These are phyloP conservation scores for Urosaurus nigricauda DNA, from an alignment of 2,797 vertebrate species.

Conservation along the genomic window DNA sequence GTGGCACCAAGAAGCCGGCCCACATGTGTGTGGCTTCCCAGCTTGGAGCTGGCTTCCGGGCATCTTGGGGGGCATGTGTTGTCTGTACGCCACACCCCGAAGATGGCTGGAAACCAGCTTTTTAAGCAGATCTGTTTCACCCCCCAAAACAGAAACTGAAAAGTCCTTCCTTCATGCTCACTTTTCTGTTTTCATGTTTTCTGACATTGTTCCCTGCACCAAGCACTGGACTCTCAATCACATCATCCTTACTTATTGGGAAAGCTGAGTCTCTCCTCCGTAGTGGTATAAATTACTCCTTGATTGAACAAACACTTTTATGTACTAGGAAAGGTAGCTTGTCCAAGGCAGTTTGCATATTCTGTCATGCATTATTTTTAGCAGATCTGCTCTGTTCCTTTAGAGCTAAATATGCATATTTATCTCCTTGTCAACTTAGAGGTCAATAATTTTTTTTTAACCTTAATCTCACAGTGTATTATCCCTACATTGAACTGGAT, in stretches of 20 bases:
- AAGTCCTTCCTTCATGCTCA: not conserved
- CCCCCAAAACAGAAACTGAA: not conserved
- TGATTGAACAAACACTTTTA: not conserved
- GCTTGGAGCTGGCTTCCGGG: too few relatives aligned
- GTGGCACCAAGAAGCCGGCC: too few relatives aligned
- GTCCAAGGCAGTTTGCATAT: not conserved
- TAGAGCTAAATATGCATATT: not conserved
- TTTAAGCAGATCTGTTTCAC: too few relatives aligned
- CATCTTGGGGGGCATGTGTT: too few relatives aligned
- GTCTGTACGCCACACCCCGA: too few relatives aligned
- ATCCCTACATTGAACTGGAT: not conserved
- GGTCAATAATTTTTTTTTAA: slow-evolving; percentile 24
- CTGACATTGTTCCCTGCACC: not conserved
- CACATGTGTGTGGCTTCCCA: too few relatives aligned
- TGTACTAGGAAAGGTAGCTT: not conserved
- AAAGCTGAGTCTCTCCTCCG: not conserved
- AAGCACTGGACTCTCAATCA: not conserved
- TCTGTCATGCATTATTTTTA: not conserved
- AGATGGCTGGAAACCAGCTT: too few relatives aligned
- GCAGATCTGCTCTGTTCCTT: not conserved
- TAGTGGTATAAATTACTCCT: not conserved
- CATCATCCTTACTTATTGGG: not conserved
- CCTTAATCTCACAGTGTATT: slow-evolving; percentile 3
- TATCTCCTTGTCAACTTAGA: slow-evolving; percentile 18
- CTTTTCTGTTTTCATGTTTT: slow-evolving; percentile 1